These are phyloP conservation scores for Eulithis testata DNA, from an alignment of 2,888 invertebrate species.

Conservation along the genomic window DNA sequence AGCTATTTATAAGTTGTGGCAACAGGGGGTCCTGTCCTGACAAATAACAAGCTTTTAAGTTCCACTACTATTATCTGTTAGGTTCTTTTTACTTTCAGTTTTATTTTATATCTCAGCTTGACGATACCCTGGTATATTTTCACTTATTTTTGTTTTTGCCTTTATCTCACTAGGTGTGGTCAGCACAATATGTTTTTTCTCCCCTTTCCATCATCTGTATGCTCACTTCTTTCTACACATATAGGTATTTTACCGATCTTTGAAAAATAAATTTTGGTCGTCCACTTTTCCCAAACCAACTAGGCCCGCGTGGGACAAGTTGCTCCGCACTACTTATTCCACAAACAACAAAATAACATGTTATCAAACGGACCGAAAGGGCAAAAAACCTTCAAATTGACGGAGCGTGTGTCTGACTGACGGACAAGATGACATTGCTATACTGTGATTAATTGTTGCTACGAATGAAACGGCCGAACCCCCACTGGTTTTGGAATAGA, in stretches of 20 bases:
- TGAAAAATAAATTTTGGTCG: not conserved
- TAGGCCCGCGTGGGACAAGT: too few species aligned
- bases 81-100: too few species aligned
- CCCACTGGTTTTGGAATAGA: slow-evolving; percentile 83
- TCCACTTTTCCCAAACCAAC: too few species aligned
- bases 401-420: slow-evolving; percentile 51
- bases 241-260: not conserved
- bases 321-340: not conserved
- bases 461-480: slow-evolving; percentile 78
- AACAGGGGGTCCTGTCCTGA: slow-evolving; percentile 22
- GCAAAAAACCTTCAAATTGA: slow-evolving; percentile 25
- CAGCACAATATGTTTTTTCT: too few species aligned
- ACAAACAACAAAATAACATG: slow-evolving; percentile 7
- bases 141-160: too few species aligned
- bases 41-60: not conserved
- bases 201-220: too few species aligned
- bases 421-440: slow-evolving; percentile 80
- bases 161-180: too few species aligned
- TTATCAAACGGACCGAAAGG: not conserved
- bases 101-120: too few species aligned
- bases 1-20: slow-evolving; percentile 29
- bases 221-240: not conserved
- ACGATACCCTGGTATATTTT: too few species aligned
- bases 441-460: slow-evolving; percentile 82
- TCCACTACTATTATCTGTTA: too few species aligned